Evolutionary conservation across 2,797 vertebrate species (phyloP), one percentile per base, ranked within the genome.

Genomic region (Pagetopsis macropterus): DNA sequence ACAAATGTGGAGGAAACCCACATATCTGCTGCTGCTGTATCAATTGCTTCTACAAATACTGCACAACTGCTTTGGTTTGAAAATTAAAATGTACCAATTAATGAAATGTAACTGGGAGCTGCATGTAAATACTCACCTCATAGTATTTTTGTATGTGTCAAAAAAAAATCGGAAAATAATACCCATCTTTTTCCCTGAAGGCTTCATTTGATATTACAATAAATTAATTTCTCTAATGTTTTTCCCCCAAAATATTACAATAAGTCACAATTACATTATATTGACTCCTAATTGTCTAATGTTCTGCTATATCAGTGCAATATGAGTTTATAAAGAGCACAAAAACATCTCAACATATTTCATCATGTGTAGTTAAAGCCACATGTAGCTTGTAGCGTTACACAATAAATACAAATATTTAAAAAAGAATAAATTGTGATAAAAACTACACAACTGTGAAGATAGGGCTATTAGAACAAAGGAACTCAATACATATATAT

Each of bases 1-100:
- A 46, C 21, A 63, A 72, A 37, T 48, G 23, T 51, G 57, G 84
- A 87, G 81, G 83, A 87, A 31, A 46, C 87, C 73, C 66, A 19
- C 19, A 49, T 49, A 61, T 71, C 68, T 66, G n/a, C 63, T 78
- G 70, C 72, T 81, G 82, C 84, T 79, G 66, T 52, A 68, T 46
- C 23, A 17, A 16, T 15, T 31, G 8, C n/a, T 23, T 41, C 19
- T 52, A 33, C 4, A 13, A 23, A 5, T 16, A 58, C 5, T 50
- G 54, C 16, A 40, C 59, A 37, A n/a, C 19, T 49, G 27, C 49
- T 72, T 15, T 3, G 8, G 6, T 46, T 64, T 13, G 9, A 45
- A 11, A 19, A 19, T 40, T 3, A 49, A 49, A 68, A 19, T n/a
- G 43, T 51, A 14, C 4, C 7, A 65, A 17, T 23, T 41, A 21